Conservation (phyloP, 2,888 invertebrate genomes). For the Ormyrus pomaceus region DNA sequence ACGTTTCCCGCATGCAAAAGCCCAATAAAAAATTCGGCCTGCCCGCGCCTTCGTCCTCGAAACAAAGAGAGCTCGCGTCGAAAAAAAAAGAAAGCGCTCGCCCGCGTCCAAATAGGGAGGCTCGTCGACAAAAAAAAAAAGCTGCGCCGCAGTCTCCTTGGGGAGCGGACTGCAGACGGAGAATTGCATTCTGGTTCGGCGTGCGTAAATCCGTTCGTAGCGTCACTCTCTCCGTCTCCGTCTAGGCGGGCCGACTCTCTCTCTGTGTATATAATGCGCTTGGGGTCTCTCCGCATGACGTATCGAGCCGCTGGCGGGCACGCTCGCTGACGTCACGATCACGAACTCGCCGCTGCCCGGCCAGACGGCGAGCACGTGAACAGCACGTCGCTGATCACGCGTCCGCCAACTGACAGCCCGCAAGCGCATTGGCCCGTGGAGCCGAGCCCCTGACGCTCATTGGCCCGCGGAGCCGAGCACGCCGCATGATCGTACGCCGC, state of each 20-base stretch:
- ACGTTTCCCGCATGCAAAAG: too few relatives aligned
- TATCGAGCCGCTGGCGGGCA: constrained; percentile 76
- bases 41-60: too few relatives aligned
- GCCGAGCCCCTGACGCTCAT: constrained; percentile 85
- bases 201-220: too few relatives aligned
- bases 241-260: background rate
- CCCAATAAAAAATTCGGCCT: too few relatives aligned
- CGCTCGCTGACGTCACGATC: constrained; percentile 79
- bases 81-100: too few relatives aligned
- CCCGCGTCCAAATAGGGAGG: too few relatives aligned
- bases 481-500: constrained; percentile 70
- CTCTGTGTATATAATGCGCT: background rate
- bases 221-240: too few relatives aligned
- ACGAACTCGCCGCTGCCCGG: constrained; percentile 83
- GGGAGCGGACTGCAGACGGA: too few relatives aligned
- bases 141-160: too few relatives aligned
- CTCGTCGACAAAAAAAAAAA: too few relatives aligned
- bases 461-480: constrained; percentile 75
- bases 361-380: constrained; percentile 92
- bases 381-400: constrained; percentile 86
- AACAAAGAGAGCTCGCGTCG: too few relatives aligned
- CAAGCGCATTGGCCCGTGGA: constrained; percentile 79
- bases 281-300: constrained; percentile 74
- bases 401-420: constrained; percentile 83
- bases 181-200: too few relatives aligned